Evolutionary conservation across 2,113 vertebrate genomes (phyloP).

Genomic region (Vidua macroura): DNA sequence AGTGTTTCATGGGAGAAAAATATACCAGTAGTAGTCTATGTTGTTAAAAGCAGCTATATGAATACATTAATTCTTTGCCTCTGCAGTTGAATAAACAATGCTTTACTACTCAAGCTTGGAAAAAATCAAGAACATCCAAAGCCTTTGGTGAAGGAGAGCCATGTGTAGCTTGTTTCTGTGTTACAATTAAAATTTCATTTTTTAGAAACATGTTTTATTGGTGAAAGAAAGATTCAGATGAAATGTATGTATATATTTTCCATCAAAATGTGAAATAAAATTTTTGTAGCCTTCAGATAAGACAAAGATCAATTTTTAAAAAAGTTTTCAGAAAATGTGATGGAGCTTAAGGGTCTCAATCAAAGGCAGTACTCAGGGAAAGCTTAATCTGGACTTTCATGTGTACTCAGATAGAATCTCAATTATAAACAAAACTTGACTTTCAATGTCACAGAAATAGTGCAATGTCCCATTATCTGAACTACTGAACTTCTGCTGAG

Average conservation of each 20-base stretch:
- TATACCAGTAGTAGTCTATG: neutral
- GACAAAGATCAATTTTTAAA: neutral
- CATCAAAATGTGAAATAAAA: neutral
- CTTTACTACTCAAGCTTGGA: neutral
- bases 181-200: neutral
- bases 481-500: neutral
- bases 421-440: neutral
- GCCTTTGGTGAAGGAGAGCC: neutral
- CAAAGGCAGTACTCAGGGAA: neutral
- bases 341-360: fast-evolving
- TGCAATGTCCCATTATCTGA: neutral
- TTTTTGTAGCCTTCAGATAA: neutral
- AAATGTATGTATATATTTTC: neutral
- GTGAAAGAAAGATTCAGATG: neutral
- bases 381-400: neutral
- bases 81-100: slow-evolving; percentile 15
- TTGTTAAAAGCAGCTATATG: slow-evolving; percentile 8
- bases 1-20: neutral
- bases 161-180: neutral
- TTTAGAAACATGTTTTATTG: neutral
- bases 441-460: neutral
- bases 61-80: slow-evolving; percentile 32
- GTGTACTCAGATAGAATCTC: neutral
- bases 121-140: neutral
- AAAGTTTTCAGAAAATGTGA: neutral